Conservation (phyloP, 1,140 invertebrate species). For the Heliconius melpomene region DNA sequence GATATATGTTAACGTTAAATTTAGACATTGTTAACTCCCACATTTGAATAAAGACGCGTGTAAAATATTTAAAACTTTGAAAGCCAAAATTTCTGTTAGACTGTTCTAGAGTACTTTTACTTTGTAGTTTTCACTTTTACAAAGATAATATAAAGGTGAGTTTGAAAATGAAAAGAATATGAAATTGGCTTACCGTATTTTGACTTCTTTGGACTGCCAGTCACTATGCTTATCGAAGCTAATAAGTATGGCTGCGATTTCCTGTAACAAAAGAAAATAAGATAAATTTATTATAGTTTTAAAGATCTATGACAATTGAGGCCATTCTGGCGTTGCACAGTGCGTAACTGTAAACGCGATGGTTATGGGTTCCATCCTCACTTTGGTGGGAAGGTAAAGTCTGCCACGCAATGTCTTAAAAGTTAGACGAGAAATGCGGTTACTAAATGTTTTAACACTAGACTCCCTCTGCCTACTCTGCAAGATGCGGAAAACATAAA, state of each 20-base stretch:
- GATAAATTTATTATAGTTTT: conserved; percentile 29
- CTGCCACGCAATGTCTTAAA: no score
- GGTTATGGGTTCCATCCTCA: no score
- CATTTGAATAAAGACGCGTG: conserved; percentile 22
- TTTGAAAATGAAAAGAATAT: conserved; percentile 8
- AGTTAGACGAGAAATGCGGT: no score
- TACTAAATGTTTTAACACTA: no score
- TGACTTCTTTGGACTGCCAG: conserved; percentile 98
- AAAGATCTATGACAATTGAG: no score
- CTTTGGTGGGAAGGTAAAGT: no score
- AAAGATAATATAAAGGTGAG: neutral
- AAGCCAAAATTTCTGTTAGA: neutral
- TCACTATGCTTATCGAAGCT: conserved; percentile 97
- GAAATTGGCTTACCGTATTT: conserved; percentile 90
- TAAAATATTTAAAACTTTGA: conserved; percentile 13
- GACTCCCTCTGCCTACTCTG: no score
- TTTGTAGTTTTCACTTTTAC: conserved; percentile 14
- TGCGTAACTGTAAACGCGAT: no score
- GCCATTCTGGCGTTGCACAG: no score
- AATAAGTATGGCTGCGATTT: conserved; percentile 98
- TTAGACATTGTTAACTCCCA: conserved; percentile 24
- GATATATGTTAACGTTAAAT: conserved; percentile 23
- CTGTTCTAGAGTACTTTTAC: neutral
- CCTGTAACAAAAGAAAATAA: conserved; percentile 86
- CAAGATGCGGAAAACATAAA: conserved; percentile 35